Base-by-base conservation (phyloP, 2,888 invertebrate genomes). In the Cephus runcator region DNA sequence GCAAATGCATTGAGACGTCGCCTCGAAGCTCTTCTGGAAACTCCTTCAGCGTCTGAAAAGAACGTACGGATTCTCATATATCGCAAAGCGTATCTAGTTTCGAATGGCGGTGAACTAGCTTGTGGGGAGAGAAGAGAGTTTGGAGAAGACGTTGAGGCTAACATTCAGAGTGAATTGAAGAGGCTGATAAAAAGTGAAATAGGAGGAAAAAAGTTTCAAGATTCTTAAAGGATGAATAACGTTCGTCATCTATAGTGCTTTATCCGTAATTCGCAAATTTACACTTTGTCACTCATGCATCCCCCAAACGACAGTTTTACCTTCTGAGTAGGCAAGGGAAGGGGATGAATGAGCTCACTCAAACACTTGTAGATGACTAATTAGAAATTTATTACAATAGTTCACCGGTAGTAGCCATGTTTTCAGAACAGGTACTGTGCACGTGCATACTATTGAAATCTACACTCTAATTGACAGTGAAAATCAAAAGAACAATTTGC, bases 21-120 rank as follows among this genome's bases (percentile, higher is more conserved):
- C 98, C 98, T 80, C 98, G 93, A 78, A 99, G 93, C 92, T 98
- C 98, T 91, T 98, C 98, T 0, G 98, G 98, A 92, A 98, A 98
- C 92, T 98, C 98, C 92, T 97, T 97, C 83, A 98, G 93, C 75
- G 98, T 97, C 98, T 98, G 93, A 81, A 93, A 92, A 86, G 83
- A 74, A 34, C 23, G 56, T 56, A 56, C 23, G 56, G 56, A 56
- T 56, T 56, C 9, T 56, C 23, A 56, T 56, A 56, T 56, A 56
- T 56, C 9, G 56, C 56, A 56, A 23, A 56, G 56, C 56, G 9
- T 56, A 56, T 56, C 56, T 9, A 23, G 23, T 56, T 23, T 56
- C 23, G 56, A 23, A 23, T 56, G 1, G 9, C 56, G 56, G 23
- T 56, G 40, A 40, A 40, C 40, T 23, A 40, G 40, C 40, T 40